These are phyloP conservation scores for Ancistrus triradiatus DNA, from an alignment of 2,113 vertebrate genomes.

Conservation along the genomic window DNA sequence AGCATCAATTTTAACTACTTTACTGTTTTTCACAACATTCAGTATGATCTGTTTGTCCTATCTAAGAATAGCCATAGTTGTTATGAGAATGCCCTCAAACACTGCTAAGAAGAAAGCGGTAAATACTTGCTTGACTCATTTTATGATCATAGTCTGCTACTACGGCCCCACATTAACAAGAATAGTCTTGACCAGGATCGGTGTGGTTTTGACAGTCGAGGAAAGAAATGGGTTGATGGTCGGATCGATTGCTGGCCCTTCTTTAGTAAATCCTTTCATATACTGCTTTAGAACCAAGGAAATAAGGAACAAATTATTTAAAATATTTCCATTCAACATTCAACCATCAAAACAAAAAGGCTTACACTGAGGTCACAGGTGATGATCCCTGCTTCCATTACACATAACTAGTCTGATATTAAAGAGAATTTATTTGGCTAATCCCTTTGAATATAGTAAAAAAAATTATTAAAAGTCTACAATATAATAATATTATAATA, in stretches of 20 bases:
- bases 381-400: too few species aligned
- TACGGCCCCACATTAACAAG: constrained; percentile 28
- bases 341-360: too few species aligned
- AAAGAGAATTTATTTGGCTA: too few species aligned
- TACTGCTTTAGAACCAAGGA: constrained; percentile 47
- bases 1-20: background rate
- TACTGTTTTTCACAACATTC: constrained; percentile 36
- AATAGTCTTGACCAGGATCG: constrained; percentile 39
- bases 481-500: too few species aligned
- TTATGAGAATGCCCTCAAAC: constrained; percentile 13
- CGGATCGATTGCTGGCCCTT: constrained; percentile 11
- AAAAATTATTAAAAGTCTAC: too few species aligned
- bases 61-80: constrained; percentile 4
- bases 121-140: constrained; percentile 45
- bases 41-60: constrained; percentile 42
- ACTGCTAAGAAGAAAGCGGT: constrained; percentile 39
- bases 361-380: too few species aligned
- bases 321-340: background rate
- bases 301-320: constrained; percentile 34
- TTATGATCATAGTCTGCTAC: constrained; percentile 44
- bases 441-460: too few species aligned
- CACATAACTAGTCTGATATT: too few species aligned
- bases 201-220: constrained; percentile 36
- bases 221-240: constrained; percentile 27
- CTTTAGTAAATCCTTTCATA: constrained; percentile 51